Conservation (phyloP, 2,888 invertebrate genomes). For the Epistrophella euchroma region DNA sequence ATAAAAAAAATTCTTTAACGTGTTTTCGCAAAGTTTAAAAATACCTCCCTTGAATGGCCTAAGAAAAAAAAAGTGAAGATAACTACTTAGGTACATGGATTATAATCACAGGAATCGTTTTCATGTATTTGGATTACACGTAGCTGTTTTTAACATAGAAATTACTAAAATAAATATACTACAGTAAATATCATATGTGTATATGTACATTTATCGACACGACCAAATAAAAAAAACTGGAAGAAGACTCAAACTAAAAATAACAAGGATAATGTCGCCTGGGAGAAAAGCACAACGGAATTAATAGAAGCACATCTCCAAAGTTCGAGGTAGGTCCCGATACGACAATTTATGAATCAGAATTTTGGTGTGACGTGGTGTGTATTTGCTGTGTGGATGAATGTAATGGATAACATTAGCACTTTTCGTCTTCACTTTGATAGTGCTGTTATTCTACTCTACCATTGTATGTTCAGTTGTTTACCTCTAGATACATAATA, state of each 20-base stretch:
- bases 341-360: constrained; percentile 12
- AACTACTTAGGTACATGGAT: constrained; percentile 61
- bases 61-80: constrained; percentile 29
- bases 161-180: constrained; percentile 15
- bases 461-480: background rate
- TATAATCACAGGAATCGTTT: constrained; percentile 63
- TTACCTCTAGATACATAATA: background rate
- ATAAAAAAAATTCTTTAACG: background rate
- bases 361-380: background rate
- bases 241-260: constrained; percentile 62
- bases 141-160: constrained; percentile 47
- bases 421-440: background rate
- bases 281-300: constrained; percentile 68
- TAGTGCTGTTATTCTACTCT: background rate
- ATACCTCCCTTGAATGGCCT: constrained; percentile 14
- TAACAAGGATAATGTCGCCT: constrained; percentile 74
- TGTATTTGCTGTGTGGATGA: background rate
- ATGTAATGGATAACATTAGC: constrained; percentile 17
- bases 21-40: constrained; percentile 30
- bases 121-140: constrained; percentile 61
- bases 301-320: constrained; percentile 62
- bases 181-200: background rate
- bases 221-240: constrained; percentile 30
- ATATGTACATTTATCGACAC: background rate
- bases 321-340: constrained; percentile 64